These are phyloP conservation scores for Pelecanus crispus DNA, from an alignment of 2,113 vertebrate species.

Conservation along the genomic window DNA sequence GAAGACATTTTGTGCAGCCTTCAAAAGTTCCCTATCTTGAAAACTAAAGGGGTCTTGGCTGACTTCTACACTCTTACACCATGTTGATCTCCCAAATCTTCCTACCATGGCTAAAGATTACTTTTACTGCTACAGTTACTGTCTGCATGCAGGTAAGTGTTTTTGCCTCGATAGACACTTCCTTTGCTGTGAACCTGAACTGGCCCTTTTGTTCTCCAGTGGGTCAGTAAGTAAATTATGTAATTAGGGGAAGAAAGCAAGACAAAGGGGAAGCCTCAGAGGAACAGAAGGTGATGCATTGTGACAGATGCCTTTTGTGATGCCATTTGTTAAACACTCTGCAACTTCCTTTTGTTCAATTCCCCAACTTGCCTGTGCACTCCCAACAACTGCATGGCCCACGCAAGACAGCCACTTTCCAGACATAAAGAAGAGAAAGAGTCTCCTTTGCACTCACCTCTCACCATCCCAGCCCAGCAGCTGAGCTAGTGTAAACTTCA, in stretches of 20 bases:
- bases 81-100: not conserved
- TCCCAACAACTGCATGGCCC: not conserved
- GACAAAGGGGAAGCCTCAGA: constrained; percentile 29
- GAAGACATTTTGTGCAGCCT: not conserved
- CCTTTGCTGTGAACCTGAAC: not conserved
- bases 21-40: not conserved
- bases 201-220: constrained; percentile 5
- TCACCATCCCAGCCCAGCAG: not conserved
- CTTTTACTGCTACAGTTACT: not conserved
- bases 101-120: not conserved
- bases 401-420: not conserved
- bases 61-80: not conserved
- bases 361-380: not conserved
- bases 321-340: constrained; percentile 57
- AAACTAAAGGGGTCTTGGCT: not conserved
- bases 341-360: constrained; percentile 6
- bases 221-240: constrained; percentile 10
- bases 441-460: not conserved
- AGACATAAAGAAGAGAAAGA: not conserved
- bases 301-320: constrained; percentile 67
- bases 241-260: constrained; percentile 26
- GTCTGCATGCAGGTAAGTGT: not conserved
- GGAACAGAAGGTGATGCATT: constrained; percentile 57
- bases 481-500: not conserved
- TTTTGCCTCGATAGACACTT: not conserved